Evolutionary conservation across 2,113 vertebrate species (phyloP), one percentile per base, ranked within the genome.

Genomic region (Lathamus discolor): DNA sequence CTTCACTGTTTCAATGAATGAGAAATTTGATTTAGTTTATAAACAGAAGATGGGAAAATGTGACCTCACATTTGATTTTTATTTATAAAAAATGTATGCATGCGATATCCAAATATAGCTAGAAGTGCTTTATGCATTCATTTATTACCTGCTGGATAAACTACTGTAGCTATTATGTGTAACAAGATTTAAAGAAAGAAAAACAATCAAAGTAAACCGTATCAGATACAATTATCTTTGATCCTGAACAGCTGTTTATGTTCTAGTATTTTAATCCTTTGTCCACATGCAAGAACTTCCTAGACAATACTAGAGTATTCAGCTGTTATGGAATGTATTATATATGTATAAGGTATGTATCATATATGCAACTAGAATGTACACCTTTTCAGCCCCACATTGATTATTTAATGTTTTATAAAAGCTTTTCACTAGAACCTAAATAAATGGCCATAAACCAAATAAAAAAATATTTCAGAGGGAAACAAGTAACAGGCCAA

Each of bases 1-100:
- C 98, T 99, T 99, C 98, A 99, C 99, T n/a, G 99, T 99, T 87
- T 99, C 99, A 49, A 99, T 99, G 99, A 99, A 99, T 16, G 99
- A 99, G 91, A 99, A 99, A 98, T 99, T 99, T 75, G 99, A 99
- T 66, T 92, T 98, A 10, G 98, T 99, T 79, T 99, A 99, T 92
- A 98, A 99, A 94, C 99, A 99, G 98, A 99, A 99, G 98, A 99
- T 99, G 99, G 99, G 98, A 81, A 99, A 99, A 97, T 99, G 98
- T 22, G 98, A 99, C 97, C 98, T 99, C 91, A 98, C 96, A 17
- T 99, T 99, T 81, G 99, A 99, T 97, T 99, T 99, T 97, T 97
- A 97, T 95, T 98, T 99, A 96, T 99, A 99, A 98, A 93, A 72
- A 63, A 80, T 97, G 98, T 98, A 98, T 98, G 98, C 90, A 67